phyloP scores from a whole-genome alignment of 2,888 invertebrate genomes.

The Dolomedes plantarius region DNA sequence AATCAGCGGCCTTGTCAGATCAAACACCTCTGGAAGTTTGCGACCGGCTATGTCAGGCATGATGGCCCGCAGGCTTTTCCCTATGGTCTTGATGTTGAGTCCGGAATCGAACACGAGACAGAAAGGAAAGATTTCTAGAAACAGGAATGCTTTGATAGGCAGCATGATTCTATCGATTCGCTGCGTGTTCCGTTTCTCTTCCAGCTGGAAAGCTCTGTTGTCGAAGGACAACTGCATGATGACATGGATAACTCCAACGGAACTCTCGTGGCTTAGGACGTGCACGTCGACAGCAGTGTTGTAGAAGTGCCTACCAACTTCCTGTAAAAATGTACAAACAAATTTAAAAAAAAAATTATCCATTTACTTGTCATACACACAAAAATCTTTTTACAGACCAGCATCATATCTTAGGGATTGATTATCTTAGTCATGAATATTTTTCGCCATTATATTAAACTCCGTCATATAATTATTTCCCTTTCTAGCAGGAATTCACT shows the following conservation, averaged over 20 bases:
- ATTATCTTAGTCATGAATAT: too few relatives aligned
- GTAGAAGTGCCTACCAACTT: conserved; percentile 86
- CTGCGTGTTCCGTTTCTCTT: conserved; percentile 39
- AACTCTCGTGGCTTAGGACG: conserved; percentile 88
- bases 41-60: conserved; percentile 91
- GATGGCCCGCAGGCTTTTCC: conserved; percentile 86
- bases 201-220: conserved; percentile 85
- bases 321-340: conserved; percentile 17
- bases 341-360: too few relatives aligned
- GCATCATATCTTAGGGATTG: too few relatives aligned
- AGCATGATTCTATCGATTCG: conserved; percentile 52
- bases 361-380: too few relatives aligned
- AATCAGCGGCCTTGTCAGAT: conserved; percentile 92
- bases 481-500: too few relatives aligned
- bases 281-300: conserved; percentile 96
- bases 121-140: conserved; percentile 98
- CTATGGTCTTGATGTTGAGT: conserved; percentile 91
- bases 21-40: conserved; percentile 93
- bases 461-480: too few relatives aligned
- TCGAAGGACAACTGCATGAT: conserved; percentile 96
- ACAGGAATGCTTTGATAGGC: conserved; percentile 79
- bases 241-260: conserved; percentile 93
- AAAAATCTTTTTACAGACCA: too few relatives aligned
- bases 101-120: conserved; percentile 96
- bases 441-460: too few relatives aligned